These are phyloP conservation scores for Panthera uncia DNA, from an alignment of 2,113 vertebrate genomes.

Conservation along the genomic window DNA sequence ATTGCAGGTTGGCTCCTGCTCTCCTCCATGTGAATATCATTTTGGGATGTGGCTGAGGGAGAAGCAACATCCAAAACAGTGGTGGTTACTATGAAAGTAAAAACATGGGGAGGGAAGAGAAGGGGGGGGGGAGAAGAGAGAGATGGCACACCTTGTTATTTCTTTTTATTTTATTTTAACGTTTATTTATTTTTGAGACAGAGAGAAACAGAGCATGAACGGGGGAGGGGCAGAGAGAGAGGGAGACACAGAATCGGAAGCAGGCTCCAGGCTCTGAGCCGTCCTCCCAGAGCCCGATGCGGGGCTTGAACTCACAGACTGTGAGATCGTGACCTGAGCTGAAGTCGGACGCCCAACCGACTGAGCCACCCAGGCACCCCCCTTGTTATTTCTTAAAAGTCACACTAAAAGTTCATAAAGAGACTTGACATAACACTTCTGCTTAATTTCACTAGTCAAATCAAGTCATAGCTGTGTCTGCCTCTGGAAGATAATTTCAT, in stretches of 20 bases:
- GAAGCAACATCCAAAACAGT: not conserved
- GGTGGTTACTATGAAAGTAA: not conserved
- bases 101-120: not conserved
- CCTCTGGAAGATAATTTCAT: not conserved
- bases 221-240: too few species aligned
- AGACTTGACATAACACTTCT: not conserved
- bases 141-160: not conserved
- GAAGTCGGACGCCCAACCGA: too few species aligned
- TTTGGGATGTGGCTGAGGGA: not conserved
- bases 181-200: too few species aligned
- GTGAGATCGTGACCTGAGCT: too few species aligned
- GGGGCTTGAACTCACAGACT: too few species aligned
- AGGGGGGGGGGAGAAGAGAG: not conserved
- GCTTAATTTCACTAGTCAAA: not conserved
- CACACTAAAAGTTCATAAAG: not conserved
- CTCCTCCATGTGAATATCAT: not conserved
- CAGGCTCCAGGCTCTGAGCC: too few species aligned
- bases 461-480: not conserved
- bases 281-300: rapidly evolving
- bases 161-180: not conserved
- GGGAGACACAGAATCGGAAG: too few species aligned
- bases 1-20: not conserved
- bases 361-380: too few species aligned
- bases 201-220: too few species aligned
- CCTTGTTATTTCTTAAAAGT: not conserved